Base-by-base conservation (phyloP, 1,140 invertebrate genomes). In the Euglossa dilemma region DNA sequence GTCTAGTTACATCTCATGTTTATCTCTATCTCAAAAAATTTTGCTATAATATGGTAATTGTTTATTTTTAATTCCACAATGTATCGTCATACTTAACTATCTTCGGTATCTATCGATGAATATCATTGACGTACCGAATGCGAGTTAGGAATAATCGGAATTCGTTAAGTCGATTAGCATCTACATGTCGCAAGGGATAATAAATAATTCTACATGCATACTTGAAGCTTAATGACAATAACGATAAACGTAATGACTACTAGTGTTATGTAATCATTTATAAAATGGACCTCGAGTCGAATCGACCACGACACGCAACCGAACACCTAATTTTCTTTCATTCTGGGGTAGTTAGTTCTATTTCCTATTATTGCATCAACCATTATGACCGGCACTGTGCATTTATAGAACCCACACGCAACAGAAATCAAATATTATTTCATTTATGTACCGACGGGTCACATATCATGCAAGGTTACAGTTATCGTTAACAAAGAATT, bases 281-380 rank as follows among this genome's bases (percentile, higher is more conserved):
- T 81, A 75, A 81, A 75, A 75, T 81, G n/a, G 25, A 25, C 61
- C 50, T 80, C 71, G 14, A 45, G 52, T 54, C 23, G 14, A 81
- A 75, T 75, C 50, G 71, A 57, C 52, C 16, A n/a, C 14, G 45
- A 23, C 79, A 81, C 71, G 79, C 71, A 75, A 81, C 61, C 79
- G 28, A 66, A 81, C 71, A 81, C 79, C 79, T 28, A 81, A 81
- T 81, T 71, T 75, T 75, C 61, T 81, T 81, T 54, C 69, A 81
- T 81, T 81, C 71, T 47, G n/a, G 70, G 36, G 45, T 75, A 81
- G 79, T 81, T 81, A 81, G 43, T 81, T 75, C 61, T 75, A 75
- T 81, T 81, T 81, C 79, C 79, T 66, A 81, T 81, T 74, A 75
- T 66, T 75, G 20, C 61, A 66, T 75, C 79, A 64, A 64, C 75